These are phyloP conservation scores for Magallana ariakensis DNA, from an alignment of 1,140 invertebrate genomes.

Conservation along the genomic window DNA sequence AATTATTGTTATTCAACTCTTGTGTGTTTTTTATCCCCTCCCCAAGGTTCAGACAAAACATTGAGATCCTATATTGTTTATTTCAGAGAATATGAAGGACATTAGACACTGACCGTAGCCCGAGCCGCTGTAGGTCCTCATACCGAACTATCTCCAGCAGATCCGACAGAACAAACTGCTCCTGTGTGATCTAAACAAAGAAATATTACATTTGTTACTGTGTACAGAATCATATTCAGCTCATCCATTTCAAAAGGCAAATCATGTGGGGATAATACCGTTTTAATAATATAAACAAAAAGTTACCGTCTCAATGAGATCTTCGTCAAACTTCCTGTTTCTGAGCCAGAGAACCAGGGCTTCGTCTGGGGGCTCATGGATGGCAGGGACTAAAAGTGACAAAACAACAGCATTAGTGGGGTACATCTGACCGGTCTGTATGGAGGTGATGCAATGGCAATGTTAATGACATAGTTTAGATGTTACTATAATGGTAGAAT, in stretches of 20 bases:
- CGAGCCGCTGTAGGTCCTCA: slow-evolving; percentile 87
- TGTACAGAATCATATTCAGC: neutral
- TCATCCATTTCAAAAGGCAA: neutral
- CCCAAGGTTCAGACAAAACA: too few species aligned
- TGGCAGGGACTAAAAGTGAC: slow-evolving; percentile 51
- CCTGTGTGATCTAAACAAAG: slow-evolving; percentile 84
- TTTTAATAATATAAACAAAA: neutral
- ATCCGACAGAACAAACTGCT: slow-evolving; percentile 90
- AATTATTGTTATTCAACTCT: too few species aligned
- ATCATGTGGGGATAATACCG: neutral
- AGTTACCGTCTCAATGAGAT: slow-evolving; percentile 75
- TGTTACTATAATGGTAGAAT: too few species aligned
- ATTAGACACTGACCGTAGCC: slow-evolving; percentile 83
- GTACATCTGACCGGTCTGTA: too few species aligned
- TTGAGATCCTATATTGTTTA: too few species aligned
- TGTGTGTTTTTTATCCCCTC: too few species aligned
- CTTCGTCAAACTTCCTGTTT: slow-evolving; percentile 71
- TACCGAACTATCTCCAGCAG: slow-evolving; percentile 87
- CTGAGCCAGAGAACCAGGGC: slow-evolving; percentile 76
- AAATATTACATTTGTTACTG: slow-evolving; percentile 19
- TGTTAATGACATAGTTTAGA: too few species aligned
- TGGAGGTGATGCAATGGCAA: too few species aligned
- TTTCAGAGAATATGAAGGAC: too few species aligned
- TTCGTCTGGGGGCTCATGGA: slow-evolving; percentile 69
- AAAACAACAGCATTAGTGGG: neutral